These are phyloP conservation scores for Cotesia glomerata DNA, from an alignment of 1,140 invertebrate species.

Conservation along the genomic window DNA sequence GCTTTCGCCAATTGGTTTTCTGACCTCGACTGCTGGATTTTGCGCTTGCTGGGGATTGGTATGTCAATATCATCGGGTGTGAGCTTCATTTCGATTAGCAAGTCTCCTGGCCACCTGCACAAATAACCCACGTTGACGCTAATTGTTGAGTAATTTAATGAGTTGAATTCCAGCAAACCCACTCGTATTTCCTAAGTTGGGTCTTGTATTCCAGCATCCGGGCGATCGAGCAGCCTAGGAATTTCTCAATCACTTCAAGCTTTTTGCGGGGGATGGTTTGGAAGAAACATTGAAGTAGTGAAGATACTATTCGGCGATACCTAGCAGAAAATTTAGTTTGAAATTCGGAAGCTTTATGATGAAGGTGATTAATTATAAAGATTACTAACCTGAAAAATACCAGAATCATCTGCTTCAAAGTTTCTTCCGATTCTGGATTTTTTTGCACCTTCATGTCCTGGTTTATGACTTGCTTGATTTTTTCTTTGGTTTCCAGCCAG, in stretches of 20 bases:
- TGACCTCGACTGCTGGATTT: conserved; percentile 31
- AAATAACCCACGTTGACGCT: background rate
- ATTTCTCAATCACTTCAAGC: conserved; percentile 63
- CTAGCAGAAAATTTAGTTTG: conserved; percentile 29
- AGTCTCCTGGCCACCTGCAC: conserved; percentile 67
- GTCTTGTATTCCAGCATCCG: conserved; percentile 55
- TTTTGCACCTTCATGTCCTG: no score
- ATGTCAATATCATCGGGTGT: conserved; percentile 59
- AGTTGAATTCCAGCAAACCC: background rate
- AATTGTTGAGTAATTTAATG: background rate
- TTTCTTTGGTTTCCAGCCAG: background rate
- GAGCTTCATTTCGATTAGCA: conserved; percentile 66
- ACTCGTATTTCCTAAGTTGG: conserved; percentile 51
- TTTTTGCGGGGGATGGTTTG: conserved; percentile 72
- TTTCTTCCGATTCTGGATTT: conserved; percentile 13
- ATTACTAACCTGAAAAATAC: background rate
- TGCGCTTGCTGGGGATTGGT: conserved; percentile 43
- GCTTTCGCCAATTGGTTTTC: conserved; percentile 8
- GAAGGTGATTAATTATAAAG: no score
- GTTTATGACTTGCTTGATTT: background rate
- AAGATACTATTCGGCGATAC: conserved; percentile 49
- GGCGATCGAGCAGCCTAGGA: conserved; percentile 62
- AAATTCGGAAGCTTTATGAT: no score
- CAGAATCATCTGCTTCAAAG: background rate
- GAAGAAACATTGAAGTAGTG: conserved; percentile 64